phyloP scores from a whole-genome alignment of 2,888 invertebrate species.

The Philopedon plagiatum region DNA sequence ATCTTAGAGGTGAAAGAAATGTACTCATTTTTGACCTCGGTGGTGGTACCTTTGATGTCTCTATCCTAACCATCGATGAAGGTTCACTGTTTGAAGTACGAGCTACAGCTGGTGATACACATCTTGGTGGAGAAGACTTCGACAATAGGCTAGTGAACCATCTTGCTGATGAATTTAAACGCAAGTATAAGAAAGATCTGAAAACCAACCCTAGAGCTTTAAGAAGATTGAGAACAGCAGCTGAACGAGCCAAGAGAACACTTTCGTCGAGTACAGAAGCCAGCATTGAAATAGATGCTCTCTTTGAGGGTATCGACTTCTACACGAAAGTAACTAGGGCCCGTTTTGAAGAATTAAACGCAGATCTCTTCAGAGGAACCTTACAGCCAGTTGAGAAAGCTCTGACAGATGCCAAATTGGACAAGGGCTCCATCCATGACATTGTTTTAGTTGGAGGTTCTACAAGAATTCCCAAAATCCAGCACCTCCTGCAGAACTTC shows the following conservation, averaged over 20 bases:
- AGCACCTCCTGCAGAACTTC: conserved; percentile 81
- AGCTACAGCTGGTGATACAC: conserved; percentile 86
- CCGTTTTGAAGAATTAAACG: conserved; percentile 82
- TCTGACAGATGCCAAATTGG: conserved; percentile 84
- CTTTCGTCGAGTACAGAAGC: conserved; percentile 84
- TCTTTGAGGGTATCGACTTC: conserved; percentile 82
- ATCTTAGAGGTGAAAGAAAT: conserved; percentile 81
- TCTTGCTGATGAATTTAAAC: conserved; percentile 77
- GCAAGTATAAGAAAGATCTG: conserved; percentile 75
- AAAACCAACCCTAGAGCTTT: conserved; percentile 43
- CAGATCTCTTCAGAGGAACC: conserved; percentile 79
- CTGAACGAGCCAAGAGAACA: conserved; percentile 78
- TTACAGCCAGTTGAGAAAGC: conserved; percentile 81
- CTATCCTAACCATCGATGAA: too few relatives aligned
- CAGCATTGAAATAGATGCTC: conserved; percentile 81
- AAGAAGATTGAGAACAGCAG: conserved; percentile 60
- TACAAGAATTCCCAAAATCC: conserved; percentile 85
- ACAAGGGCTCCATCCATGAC: conserved; percentile 79
- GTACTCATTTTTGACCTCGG: conserved; percentile 83
- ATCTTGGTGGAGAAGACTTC: too few relatives aligned
- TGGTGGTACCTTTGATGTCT: too few relatives aligned
- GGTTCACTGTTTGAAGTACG: conserved; percentile 90
- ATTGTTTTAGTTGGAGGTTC: conserved; percentile 90
- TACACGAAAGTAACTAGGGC: conserved; percentile 84
- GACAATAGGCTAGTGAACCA: conserved; percentile 71